Evolutionary conservation across 2,113 vertebrate species (phyloP).

Genomic region (Otus sunia): DNA sequence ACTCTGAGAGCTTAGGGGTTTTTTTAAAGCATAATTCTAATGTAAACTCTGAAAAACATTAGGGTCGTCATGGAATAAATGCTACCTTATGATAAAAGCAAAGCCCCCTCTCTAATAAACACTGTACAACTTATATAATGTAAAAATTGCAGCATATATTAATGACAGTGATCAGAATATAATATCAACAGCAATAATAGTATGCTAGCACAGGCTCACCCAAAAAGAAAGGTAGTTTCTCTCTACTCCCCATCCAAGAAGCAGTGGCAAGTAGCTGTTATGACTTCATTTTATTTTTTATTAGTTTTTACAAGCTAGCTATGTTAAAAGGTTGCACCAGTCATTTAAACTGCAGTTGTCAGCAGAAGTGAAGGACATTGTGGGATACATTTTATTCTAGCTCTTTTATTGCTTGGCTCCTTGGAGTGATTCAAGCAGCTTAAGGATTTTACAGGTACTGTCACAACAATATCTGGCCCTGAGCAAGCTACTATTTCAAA

Average conservation of each 20-base stretch:
- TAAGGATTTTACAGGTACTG: not conserved
- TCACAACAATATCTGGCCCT: not conserved
- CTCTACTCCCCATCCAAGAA: not conserved
- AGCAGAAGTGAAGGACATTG: slow-evolving; percentile 54
- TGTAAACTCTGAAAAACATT: not conserved
- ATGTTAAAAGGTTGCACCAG: slow-evolving; percentile 29
- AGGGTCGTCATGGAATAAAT: not conserved
- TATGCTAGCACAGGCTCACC: not conserved
- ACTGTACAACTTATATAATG: rapidly evolving
- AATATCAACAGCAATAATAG: not conserved
- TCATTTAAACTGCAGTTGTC: slow-evolving; percentile 12
- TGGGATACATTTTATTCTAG: slow-evolving; percentile 1
- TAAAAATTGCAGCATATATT: not conserved
- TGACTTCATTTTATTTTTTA: not conserved
- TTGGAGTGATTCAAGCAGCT: not conserved
- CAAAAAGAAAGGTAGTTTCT: not conserved
- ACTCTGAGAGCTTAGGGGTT: rapidly evolving
- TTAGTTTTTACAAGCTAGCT: slow-evolving; percentile 10
- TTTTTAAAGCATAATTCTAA: not conserved
- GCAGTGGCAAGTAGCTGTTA: not conserved
- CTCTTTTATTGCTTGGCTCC: slow-evolving; percentile 19
- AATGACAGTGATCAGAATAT: not conserved
- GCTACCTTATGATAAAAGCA: not conserved
- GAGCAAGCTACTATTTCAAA: not conserved
- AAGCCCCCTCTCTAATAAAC: not conserved